These are phyloP conservation scores for Drosophila pegasa DNA, from an alignment of 2,888 invertebrate species.

Conservation along the genomic window DNA sequence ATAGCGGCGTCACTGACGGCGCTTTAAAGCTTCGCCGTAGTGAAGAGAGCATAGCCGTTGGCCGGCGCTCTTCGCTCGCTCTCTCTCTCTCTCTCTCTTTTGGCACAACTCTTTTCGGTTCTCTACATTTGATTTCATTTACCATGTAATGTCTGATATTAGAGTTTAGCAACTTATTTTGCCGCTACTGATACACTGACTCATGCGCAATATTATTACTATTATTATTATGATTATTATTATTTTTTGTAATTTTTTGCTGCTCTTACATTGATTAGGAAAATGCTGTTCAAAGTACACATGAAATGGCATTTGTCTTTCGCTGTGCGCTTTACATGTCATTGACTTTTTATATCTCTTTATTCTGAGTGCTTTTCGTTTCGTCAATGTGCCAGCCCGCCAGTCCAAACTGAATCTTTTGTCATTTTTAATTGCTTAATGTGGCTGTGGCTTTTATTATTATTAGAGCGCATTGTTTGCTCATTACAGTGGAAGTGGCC, in stretches of 20 bases:
- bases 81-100: neutral
- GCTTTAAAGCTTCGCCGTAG: constrained; percentile 8
- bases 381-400: constrained; percentile 23
- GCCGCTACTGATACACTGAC: constrained; percentile 44
- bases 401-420: constrained; percentile 64
- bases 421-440: constrained; percentile 71
- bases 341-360: constrained; percentile 63
- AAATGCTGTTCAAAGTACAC: constrained; percentile 31
- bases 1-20: constrained; percentile 11
- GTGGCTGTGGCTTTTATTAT: constrained; percentile 37
- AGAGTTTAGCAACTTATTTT: constrained; percentile 40
- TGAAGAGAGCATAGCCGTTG: constrained; percentile 5
- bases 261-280: constrained; percentile 19
- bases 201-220: constrained; percentile 41
- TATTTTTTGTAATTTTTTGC: constrained; percentile 15
- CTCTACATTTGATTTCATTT: constrained; percentile 2
- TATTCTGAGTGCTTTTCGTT: constrained; percentile 28
- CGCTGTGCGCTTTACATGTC: constrained; percentile 64
- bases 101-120: neutral
- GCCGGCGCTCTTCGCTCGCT: neutral
- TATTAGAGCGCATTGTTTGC: constrained; percentile 60
- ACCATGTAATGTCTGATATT: constrained; percentile 10
- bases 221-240: neutral
- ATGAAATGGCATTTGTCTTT: constrained; percentile 27
- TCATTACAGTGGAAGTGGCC: constrained; percentile 64